Evolutionary conservation across 2,113 vertebrate species (phyloP).

Genomic region (Seriola aureovittata): DNA sequence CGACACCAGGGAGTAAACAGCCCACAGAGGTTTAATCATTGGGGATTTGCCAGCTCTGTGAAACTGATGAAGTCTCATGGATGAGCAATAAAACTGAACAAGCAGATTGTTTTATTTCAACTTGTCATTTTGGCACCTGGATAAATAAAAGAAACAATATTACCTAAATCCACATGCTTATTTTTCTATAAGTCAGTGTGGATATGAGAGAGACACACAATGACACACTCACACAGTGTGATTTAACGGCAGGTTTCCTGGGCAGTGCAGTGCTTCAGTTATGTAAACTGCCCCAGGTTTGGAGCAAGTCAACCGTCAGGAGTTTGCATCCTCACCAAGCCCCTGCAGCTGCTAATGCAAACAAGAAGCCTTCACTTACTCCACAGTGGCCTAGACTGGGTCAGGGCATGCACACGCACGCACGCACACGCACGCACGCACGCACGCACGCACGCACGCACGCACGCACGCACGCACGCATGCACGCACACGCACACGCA

Average conservation of each 20-base stretch:
- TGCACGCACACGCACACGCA: no score
- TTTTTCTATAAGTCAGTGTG: neutral
- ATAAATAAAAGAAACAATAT: neutral
- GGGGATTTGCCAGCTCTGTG: no score
- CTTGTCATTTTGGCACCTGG: no score
- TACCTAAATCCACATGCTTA: neutral
- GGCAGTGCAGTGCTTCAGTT: constrained; percentile 82
- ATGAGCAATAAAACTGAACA: no score
- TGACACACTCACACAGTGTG: constrained; percentile 45
- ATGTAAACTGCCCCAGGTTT: constrained; percentile 84
- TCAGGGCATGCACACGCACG: constrained; percentile 14
- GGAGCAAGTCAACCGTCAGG: constrained; percentile 83
- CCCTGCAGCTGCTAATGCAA: constrained; percentile 83
- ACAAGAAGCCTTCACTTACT: constrained; percentile 68
- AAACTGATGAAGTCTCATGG: no score
- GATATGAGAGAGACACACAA: neutral
- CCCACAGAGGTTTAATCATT: neutral
- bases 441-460: neutral
- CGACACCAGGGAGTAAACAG: neutral
- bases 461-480: no score
- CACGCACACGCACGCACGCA: neutral
- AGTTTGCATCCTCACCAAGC: constrained; percentile 83
- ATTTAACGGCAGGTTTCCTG: constrained; percentile 82
- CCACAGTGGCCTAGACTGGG: constrained; percentile 32
- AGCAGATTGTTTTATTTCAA: no score